These are phyloP conservation scores for Tetheella fluctuosa DNA, from an alignment of 2,888 invertebrate genomes.

Conservation along the genomic window DNA sequence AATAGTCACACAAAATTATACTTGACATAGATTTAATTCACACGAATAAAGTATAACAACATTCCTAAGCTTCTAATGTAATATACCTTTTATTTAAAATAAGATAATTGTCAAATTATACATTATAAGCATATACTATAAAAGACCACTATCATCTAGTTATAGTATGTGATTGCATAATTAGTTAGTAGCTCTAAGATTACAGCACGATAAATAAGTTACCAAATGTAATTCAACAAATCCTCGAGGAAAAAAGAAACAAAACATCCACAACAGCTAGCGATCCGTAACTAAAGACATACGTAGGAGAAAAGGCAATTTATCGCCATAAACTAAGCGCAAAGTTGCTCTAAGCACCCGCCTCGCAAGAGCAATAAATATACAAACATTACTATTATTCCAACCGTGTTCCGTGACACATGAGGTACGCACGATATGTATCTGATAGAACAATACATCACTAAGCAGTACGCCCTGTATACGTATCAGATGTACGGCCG, in stretches of 20 bases:
- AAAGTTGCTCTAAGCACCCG: slow-evolving; percentile 31
- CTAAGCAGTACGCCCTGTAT: slow-evolving; percentile 54
- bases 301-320: slow-evolving; percentile 12
- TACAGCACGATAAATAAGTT: not conserved
- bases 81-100: too few relatives aligned
- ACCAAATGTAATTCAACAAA: slow-evolving; percentile 1
- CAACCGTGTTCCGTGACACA: slow-evolving; percentile 46
- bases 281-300: slow-evolving; percentile 14
- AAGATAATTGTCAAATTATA: not conserved
- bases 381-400: slow-evolving; percentile 45
- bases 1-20: not conserved
- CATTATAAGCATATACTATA: too few relatives aligned
- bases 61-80: not conserved
- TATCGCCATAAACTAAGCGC: slow-evolving; percentile 14
- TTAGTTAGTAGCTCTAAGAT: not conserved
- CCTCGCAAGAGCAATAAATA: slow-evolving; percentile 27
- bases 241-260: not conserved
- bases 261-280: not conserved
- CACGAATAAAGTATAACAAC: not conserved
- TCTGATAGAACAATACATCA: slow-evolving; percentile 64
- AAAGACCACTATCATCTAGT: too few relatives aligned
- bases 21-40: not conserved
- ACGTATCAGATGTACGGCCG: slow-evolving; percentile 44
- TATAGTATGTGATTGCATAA: not conserved
- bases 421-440: slow-evolving; percentile 57